Conservation (phyloP, 2,113 vertebrate species). For the Takifugu flavidus region DNA sequence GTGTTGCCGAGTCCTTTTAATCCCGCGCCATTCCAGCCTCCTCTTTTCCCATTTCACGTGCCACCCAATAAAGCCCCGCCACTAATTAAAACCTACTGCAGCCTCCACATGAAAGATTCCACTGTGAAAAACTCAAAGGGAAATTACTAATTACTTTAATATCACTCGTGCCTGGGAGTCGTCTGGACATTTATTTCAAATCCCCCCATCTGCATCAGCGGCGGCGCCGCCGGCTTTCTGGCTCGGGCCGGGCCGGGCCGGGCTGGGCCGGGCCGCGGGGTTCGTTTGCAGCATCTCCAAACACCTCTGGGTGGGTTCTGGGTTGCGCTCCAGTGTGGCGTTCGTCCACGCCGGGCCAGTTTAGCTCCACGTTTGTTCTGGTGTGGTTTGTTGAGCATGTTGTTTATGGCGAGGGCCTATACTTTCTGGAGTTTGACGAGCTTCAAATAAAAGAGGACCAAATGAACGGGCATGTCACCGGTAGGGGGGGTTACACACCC, state of each 20-base stretch:
- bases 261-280: constrained; percentile 4
- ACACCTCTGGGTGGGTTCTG: constrained; percentile 43
- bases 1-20: constrained; percentile 61
- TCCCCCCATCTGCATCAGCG: constrained; percentile 19
- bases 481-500: constrained; percentile 49
- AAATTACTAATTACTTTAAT: constrained; percentile 64
- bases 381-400: constrained; percentile 77
- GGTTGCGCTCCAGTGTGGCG: constrained; percentile 23
- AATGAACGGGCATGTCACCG: constrained; percentile 73
- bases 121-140: constrained; percentile 45
- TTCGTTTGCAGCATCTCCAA: constrained; percentile 44
- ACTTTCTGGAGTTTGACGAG: constrained; percentile 72
- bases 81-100: constrained; percentile 72
- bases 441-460: constrained; percentile 72
- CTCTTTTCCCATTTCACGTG: constrained; percentile 70
- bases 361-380: constrained; percentile 67
- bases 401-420: constrained; percentile 75
- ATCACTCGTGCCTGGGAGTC: constrained; percentile 63
- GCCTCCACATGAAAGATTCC: constrained; percentile 56
- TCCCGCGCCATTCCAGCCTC: constrained; percentile 57
- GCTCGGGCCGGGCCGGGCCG: too few relatives aligned
- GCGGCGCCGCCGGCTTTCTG: constrained; percentile 34
- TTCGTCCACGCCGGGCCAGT: constrained; percentile 42
- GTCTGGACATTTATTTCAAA: constrained; percentile 33
- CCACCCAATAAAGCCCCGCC: constrained; percentile 70